These are phyloP conservation scores for Lydus trimaculatus DNA, from an alignment of 2,888 invertebrate genomes.

Conservation along the genomic window DNA sequence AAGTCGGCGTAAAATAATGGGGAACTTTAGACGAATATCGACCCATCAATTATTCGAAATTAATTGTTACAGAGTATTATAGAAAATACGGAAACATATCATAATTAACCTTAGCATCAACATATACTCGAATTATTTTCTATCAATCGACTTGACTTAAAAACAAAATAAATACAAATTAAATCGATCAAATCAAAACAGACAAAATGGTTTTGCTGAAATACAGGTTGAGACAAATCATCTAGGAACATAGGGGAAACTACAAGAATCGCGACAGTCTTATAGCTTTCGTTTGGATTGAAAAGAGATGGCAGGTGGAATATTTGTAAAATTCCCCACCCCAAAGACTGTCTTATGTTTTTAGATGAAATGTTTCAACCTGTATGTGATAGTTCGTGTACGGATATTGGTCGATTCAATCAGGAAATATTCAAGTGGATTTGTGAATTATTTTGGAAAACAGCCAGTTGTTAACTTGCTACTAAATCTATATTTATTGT, in stretches of 20 bases:
- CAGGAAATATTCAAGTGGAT: not conserved
- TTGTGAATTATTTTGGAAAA: conserved; percentile 19
- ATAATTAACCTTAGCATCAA: not conserved
- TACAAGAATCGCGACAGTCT: too few species aligned
- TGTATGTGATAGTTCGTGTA: too few species aligned
- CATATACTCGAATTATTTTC: too few species aligned
- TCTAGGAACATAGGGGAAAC: not conserved
- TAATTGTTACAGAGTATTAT: not conserved
- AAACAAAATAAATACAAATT: too few species aligned
- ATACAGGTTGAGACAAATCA: too few species aligned
- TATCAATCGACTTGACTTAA: too few species aligned
- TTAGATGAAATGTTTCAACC: too few species aligned
- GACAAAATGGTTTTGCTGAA: not conserved
- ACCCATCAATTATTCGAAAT: not conserved
- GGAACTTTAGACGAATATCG: not conserved
- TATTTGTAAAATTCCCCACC: too few species aligned
- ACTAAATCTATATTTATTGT: not conserved
- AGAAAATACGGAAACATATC: not conserved
- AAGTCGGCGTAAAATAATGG: conserved; percentile 2
- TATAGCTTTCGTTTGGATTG: too few species aligned
- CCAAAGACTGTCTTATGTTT: too few species aligned
- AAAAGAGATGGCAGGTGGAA: too few species aligned
- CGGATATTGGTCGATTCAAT: not conserved
- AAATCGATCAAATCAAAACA: not conserved
- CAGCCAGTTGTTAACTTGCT: conserved; percentile 22